These are phyloP conservation scores for Ferdinandea cuprea DNA, from an alignment of 2,888 invertebrate genomes.

Conservation along the genomic window DNA sequence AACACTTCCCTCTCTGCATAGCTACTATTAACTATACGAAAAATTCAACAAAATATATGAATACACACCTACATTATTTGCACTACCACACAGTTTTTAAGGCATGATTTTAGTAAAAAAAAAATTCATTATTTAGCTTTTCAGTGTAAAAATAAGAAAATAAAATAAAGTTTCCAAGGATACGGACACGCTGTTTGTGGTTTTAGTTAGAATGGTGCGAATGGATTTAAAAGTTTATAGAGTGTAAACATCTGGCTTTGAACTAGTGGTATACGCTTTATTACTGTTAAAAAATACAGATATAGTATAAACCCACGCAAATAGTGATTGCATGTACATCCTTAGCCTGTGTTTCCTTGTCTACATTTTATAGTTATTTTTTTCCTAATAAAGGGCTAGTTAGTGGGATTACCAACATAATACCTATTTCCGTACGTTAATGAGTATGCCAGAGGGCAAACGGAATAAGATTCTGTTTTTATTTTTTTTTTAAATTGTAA, in stretches of 20 bases:
- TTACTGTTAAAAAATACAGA: not conserved
- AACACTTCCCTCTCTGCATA: too few species aligned
- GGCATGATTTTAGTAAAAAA: too few species aligned
- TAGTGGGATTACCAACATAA: too few species aligned
- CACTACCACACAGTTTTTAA: too few species aligned
- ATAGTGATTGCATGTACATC: slow-evolving; percentile 29
- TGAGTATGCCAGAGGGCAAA: too few species aligned
- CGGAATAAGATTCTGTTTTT: too few species aligned
- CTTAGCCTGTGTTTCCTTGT: not conserved
- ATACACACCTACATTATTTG: too few species aligned
- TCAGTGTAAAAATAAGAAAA: not conserved
- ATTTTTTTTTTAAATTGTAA: too few species aligned
- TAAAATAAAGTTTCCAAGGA: slow-evolving; percentile 26
- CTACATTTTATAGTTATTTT: slow-evolving; percentile 5
- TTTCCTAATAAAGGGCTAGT: not conserved
- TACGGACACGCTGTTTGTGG: slow-evolving; percentile 18
- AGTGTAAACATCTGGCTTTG: slow-evolving; percentile 9
- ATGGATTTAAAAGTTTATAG: slow-evolving; percentile 32
- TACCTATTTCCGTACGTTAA: too few species aligned
- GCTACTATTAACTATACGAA: too few species aligned
- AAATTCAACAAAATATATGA: too few species aligned
- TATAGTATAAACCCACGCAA: slow-evolving; percentile 3
- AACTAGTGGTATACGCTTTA: slow-evolving; percentile 9
- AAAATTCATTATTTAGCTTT: not conserved
- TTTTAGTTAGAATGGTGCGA: slow-evolving; percentile 20